Conservation (phyloP, 2,797 vertebrate species). For the Cyprinodon diabolis region DNA sequence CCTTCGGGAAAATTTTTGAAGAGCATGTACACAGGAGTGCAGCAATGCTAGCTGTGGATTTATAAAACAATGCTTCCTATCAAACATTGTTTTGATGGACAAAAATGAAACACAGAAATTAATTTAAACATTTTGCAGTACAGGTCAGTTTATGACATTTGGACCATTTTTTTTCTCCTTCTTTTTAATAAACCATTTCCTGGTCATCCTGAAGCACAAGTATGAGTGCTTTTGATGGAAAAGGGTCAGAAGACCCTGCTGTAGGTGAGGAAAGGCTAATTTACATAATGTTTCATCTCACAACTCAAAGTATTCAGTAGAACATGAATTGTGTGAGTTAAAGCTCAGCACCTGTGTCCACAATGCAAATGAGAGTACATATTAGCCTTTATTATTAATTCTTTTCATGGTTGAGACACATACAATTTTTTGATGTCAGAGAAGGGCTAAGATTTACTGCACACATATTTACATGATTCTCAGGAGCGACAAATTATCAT, state of each 20-base stretch:
- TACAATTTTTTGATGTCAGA: conserved; percentile 29
- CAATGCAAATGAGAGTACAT: conserved; percentile 32
- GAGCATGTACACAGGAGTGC: conserved; percentile 18
- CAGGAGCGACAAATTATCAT: not conserved
- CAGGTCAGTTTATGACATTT: conserved; percentile 28
- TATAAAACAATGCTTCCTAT: conserved; percentile 38
- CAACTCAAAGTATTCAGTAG: conserved; percentile 30
- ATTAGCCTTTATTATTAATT: conserved; percentile 52
- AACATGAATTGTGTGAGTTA: conserved; percentile 36
- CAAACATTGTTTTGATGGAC: conserved; percentile 42
- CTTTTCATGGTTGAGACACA: conserved; percentile 15
- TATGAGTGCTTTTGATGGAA: conserved; percentile 35
- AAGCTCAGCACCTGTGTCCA: conserved; percentile 52
- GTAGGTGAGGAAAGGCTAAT: conserved; percentile 45
- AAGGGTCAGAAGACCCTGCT: conserved; percentile 61
- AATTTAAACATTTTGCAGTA: conserved; percentile 50
- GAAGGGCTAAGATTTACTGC: conserved; percentile 8
- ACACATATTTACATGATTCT: conserved; percentile 10
- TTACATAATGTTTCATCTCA: conserved; percentile 65
- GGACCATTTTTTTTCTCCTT: conserved; percentile 37
- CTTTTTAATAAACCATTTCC: conserved; percentile 44
- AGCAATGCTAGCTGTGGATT: conserved; percentile 42
- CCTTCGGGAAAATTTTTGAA: conserved; percentile 37
- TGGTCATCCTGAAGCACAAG: conserved; percentile 42
- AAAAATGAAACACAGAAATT: conserved; percentile 68